Base-by-base conservation (phyloP, 2,888 invertebrate genomes). In the Zootermopsis nevadensis region DNA sequence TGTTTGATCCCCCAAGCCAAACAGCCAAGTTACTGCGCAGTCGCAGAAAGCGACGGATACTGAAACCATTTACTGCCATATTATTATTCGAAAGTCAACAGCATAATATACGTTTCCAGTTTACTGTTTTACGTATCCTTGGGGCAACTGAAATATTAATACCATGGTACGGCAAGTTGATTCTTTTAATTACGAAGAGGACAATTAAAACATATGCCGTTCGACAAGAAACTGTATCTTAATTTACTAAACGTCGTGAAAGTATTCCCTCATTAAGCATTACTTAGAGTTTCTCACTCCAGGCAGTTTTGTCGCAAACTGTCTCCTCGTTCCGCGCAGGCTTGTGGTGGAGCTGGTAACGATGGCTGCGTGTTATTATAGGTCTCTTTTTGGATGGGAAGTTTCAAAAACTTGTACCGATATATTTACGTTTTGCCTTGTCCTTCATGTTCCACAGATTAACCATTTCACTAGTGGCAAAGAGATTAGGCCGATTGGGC, bases 51-150 rank as follows among this genome's bases (percentile, higher is more conserved):
- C n/a, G 0, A 27, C 60, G 60, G n/a, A 60, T n/a, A n/a, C 7
- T 69, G 31, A 22, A 69, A 69, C 69, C 69, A 69, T 69, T 69
- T 69, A 69, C 69, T 27, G 69, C 31, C 69, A 22, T 69, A 69
- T 69, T 33, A 31, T 69, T 66, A 8, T 66, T 48, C 19, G 19
- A 48, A 69, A 69, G 19, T 69, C 33, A 69, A 69, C 33, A 69
- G 69, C 69, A 69, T 69, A 33, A 33, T 31, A 33, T 30, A 33
- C 60, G 27, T 60, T 60, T 60, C 1, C 60, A 60, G 60, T 60
- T 60, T 60, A 60, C 60, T 60, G 33, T 30, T 31, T 31, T 30
- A 33, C 69, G 69, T 67, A 69, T 33, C 69, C 69, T 31, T 33
- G 69, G 15, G 69, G 33, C 31, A 69, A 31, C 1, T 33, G 31